Evolutionary conservation across 2,888 invertebrate genomes (phyloP).

Genomic region (Zeuzera pyrina): DNA sequence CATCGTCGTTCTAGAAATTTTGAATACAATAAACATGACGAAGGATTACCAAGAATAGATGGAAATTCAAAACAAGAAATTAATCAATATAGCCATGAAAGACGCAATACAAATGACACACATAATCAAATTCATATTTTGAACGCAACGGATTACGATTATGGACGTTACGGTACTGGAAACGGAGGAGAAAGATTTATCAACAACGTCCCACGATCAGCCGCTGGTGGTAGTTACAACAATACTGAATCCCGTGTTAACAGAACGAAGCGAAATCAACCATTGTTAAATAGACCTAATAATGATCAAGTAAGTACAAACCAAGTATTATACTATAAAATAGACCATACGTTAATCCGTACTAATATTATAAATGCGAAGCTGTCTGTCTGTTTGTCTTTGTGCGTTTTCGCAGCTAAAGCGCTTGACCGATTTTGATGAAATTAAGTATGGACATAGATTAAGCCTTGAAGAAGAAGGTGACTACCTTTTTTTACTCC

Average conservation of each 20-base stretch:
- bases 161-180: slow-evolving; percentile 29
- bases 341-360: too few relatives aligned
- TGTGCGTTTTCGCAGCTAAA: too few relatives aligned
- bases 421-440: too few relatives aligned
- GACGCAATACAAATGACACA: slow-evolving; percentile 31
- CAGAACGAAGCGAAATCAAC: slow-evolving; percentile 21
- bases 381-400: too few relatives aligned
- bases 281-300: slow-evolving; percentile 20
- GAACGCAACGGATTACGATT: slow-evolving; percentile 40
- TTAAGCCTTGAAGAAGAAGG: too few relatives aligned
- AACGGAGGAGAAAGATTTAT: slow-evolving; percentile 29
- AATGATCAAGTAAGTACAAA: slow-evolving; percentile 38
- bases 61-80: slow-evolving; percentile 25
- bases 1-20: slow-evolving; percentile 28
- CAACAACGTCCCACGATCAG: slow-evolving; percentile 25
- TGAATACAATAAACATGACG: slow-evolving; percentile 16
- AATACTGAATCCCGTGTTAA: slow-evolving; percentile 18
- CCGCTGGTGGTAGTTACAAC: slow-evolving; percentile 14
- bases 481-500: too few relatives aligned
- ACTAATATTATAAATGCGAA: too few relatives aligned
- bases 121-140: slow-evolving; percentile 34
- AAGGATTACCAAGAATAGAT: slow-evolving; percentile 32
- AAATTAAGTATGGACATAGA: too few relatives aligned
- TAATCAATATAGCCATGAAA: slow-evolving; percentile 41
- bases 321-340: too few relatives aligned